Evolutionary conservation across 2,113 vertebrate genomes (phyloP).

Genomic region (Rhabdornis inornatus): DNA sequence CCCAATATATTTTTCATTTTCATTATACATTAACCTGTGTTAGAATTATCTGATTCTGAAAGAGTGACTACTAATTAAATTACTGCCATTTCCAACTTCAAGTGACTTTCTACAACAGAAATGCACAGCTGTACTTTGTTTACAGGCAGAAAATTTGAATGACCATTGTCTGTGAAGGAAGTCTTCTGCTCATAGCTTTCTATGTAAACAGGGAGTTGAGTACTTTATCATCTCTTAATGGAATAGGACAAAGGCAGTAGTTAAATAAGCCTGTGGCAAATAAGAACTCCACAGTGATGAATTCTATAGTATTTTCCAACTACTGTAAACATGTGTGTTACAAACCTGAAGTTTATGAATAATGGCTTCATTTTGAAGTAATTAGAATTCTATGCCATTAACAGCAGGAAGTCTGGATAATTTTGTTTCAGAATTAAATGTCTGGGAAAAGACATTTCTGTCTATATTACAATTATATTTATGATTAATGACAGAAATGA

Average conservation of each 20-base stretch:
- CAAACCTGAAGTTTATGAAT: conserved; percentile 68
- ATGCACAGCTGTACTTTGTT: background rate
- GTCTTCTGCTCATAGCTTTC: background rate
- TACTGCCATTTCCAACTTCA: background rate
- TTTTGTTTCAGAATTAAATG: conserved; percentile 76
- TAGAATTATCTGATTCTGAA: background rate
- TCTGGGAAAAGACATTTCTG: conserved; percentile 71
- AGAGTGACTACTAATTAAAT: background rate
- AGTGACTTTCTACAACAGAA: background rate
- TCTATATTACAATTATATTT: conserved; percentile 69
- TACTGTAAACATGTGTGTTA: conserved; percentile 64
- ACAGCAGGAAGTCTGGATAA: conserved; percentile 73
- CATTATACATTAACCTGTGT: background rate
- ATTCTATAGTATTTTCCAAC: conserved; percentile 40
- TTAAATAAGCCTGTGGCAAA: conserved; percentile 42
- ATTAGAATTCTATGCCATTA: conserved; percentile 76
- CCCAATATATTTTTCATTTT: background rate
- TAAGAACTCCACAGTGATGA: background rate
- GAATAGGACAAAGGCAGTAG: conserved; percentile 12
- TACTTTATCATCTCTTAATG: conserved; percentile 38
- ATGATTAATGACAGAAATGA: conserved; percentile 75
- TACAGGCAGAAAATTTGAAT: background rate
- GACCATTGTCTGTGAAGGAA: background rate
- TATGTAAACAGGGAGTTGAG: background rate
- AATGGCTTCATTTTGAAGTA: conserved; percentile 76